Base-by-base conservation (phyloP, 2,797 vertebrate genomes). In the Scolopax bukidnonensis region DNA sequence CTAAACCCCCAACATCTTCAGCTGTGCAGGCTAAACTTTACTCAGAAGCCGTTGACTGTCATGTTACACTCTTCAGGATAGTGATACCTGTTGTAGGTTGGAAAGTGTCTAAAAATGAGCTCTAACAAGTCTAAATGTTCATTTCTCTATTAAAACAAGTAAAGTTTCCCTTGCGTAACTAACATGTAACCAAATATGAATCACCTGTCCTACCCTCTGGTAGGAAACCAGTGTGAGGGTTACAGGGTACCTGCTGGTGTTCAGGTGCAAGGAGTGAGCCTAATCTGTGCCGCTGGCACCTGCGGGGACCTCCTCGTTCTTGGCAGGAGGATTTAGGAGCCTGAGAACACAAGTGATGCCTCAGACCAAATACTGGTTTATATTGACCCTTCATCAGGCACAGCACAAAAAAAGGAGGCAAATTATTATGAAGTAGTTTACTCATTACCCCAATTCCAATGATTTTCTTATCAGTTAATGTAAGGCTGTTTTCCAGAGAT, bases 261-360 rank as follows among this genome's bases (percentile, higher is more conserved):
- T 63, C 53, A 67, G 54, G n/a, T 68, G 65, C 65, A 67, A 8
- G 14, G n/a, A 63, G 8, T 40, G 67, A 61, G 47, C 20, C 24
- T 17, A 10, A 2, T 6, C 4, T 0, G 2, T 57, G 43, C 25
- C 32, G 16, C 48, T 67, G 25, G 47, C 27, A 33, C 6, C 30
- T 73, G 14, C 8, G 30, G 50, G 27, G 54, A 53, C 14, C 38
- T 48, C 10, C 19, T 30, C 36, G 61, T 65, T 27, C 41, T 65
- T 53, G 33, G 60, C 40, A 64, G 41, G 19, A 36, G 19, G 53
- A 24, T 73, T 57, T 69, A 57, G 33, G 47, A 74, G 4, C 32
- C 32, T 77, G 16, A 43, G 17, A 78, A 27, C 24, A 33, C 12
- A 67, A n/a, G 33, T 15, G 30, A 21, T 32, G 11, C 12, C 32